A percentile compares a stretch with the other conserved stretches of the same genome.
Evolutionary conservation across 2,888 invertebrate genomes (phyloP).

Genomic region (Conomelus anceps): DNA sequence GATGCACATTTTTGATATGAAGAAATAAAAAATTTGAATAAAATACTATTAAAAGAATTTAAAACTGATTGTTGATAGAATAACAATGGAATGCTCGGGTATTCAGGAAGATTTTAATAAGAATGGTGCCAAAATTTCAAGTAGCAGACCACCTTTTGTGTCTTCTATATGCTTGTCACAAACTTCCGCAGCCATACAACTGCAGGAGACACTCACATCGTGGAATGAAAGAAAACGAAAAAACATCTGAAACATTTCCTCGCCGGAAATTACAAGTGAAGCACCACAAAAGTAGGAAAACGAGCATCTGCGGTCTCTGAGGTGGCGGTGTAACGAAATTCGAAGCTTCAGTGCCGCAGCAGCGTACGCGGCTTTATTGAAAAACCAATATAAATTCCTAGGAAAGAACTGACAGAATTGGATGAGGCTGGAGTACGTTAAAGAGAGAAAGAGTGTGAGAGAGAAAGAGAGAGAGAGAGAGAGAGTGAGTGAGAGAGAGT

Average conservation of each 20-base stretch:
- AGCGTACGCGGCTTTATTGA: neutral
- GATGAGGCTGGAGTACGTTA: no score
- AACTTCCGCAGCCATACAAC: neutral
- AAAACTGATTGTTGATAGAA: no score
- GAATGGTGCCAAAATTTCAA: no score
- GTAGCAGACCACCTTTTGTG: no score
- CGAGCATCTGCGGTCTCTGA: neutral
- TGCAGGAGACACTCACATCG: neutral
- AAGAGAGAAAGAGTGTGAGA: neutral
- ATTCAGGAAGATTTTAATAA: no score
- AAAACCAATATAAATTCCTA: neutral
- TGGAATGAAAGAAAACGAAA: neutral
- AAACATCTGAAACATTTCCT: neutral
- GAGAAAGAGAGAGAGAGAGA: neutral
- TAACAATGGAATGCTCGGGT: no score
- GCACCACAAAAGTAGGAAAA: neutral
- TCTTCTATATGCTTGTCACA: no score
- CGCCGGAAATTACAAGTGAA: neutral
- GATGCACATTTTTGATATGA: no score
- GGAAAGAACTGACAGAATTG: neutral
- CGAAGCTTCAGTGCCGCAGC: neutral
- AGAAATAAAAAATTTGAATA: no score
- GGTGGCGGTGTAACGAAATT: neutral
- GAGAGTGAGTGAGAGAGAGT: neutral
- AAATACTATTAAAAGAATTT: no score